Evolutionary conservation across 2,797 vertebrate species (phyloP), one percentile per base, ranked within the genome.

Genomic region (Lateolabrax maculatus): DNA sequence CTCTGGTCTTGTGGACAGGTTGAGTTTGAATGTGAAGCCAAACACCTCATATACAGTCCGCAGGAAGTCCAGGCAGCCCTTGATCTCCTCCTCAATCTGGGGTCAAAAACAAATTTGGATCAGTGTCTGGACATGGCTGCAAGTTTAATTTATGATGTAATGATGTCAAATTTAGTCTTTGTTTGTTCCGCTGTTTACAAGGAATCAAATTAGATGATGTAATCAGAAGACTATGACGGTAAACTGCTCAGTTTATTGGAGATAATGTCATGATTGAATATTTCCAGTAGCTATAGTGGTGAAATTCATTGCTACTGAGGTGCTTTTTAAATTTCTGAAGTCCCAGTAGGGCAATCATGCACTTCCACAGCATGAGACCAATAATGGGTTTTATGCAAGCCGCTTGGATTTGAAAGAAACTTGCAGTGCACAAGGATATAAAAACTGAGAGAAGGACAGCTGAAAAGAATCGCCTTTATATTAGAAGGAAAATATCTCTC

Each of bases 21-120:
- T 97, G 75, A 99, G 93, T 95, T 99, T 99, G 92, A 99, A 99
- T 1, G 96, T 97, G 94, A 99, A 99, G 87, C 97, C 98, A 79
- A 99, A 99, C 68, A 98, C 95, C 0, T 92, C 87, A 60, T 99
- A 99, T 9, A 99, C 97, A 0, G 97, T 83, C 16, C 96, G 96
- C 65, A 99, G 93, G 91, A 99, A 99, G 87, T 98, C 94, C 91
- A 99, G 95, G 70, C 98, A 99, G 81, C 96, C 96, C 90, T 97
- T 99, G 77, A 99, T 99, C 94, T 99, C 98, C 0, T 90, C 93
- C 80, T 97, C 97, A 68, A 99, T 99, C 98, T 99, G 92, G 19
- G 6, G 51, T 60, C 15, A 58, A 83, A 73, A 76, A 58, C 64
- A 56, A 73, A 41, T 65, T 25, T 53, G 15, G 15, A 51, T 63